These are phyloP conservation scores for Metalampra italica DNA, from an alignment of 2,888 invertebrate genomes.

Conservation along the genomic window DNA sequence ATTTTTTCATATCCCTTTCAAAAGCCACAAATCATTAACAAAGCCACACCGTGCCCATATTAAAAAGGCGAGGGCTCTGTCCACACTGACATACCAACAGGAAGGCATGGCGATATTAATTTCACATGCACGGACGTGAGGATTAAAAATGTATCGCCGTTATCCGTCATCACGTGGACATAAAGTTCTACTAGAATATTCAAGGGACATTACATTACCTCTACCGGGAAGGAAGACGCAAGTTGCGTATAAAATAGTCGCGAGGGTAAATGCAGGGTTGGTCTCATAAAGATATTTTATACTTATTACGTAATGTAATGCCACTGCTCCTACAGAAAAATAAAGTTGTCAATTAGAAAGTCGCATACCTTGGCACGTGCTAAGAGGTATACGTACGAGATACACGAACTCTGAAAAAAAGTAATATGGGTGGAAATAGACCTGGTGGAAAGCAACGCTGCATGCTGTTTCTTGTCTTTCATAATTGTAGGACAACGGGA, in stretches of 20 bases:
- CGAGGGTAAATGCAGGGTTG: background rate
- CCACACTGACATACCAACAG: conserved; percentile 18
- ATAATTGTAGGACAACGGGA: no score
- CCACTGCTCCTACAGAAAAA: no score
- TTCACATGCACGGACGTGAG: conserved; percentile 15
- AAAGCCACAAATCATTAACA: conserved; percentile 1
- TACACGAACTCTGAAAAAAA: no score
- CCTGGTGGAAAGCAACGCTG: no score
- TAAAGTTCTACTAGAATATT: conserved; percentile 13
- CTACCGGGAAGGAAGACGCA: background rate
- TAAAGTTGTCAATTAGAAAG: no score
- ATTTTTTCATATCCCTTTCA: background rate
- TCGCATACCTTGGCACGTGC: no score
- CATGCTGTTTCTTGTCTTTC: no score
- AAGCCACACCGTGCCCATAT: background rate
- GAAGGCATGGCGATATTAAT: conserved; percentile 19
- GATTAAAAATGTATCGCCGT: conserved; percentile 12
- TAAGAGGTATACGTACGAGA: no score
- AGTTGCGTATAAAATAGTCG: background rate
- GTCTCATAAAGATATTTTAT: no score
- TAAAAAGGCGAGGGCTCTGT: conserved; percentile 2
- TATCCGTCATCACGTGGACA: conserved; percentile 7
- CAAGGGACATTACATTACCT: background rate
- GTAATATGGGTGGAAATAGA: no score
- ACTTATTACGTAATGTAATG: no score